Evolutionary conservation across 2,888 invertebrate species (phyloP).

Genomic region (Saturnia japonica): DNA sequence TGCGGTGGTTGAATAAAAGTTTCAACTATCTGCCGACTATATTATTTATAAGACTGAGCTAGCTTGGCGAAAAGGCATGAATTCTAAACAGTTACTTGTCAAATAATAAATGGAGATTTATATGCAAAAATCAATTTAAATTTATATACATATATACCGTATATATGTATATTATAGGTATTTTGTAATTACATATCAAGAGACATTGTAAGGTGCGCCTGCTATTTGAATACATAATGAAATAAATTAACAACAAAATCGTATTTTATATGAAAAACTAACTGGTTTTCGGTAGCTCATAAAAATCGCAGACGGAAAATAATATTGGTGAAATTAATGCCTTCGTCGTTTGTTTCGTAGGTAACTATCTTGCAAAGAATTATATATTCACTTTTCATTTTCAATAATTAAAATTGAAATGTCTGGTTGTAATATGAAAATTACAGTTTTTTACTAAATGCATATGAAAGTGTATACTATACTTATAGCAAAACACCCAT

Average conservation of each 20-base stretch:
- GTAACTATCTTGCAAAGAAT: too few relatives aligned
- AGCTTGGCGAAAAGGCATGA: too few relatives aligned
- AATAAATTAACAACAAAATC: not conserved
- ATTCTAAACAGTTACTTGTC: too few relatives aligned
- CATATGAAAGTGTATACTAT: too few relatives aligned
- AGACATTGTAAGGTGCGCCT: conserved; percentile 11
- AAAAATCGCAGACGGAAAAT: not conserved
- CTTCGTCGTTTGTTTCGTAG: not conserved
- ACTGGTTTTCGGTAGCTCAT: conserved; percentile 12
- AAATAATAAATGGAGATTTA: not conserved
- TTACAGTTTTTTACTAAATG: too few relatives aligned
- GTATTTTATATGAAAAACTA: not conserved
- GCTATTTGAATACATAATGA: conserved; percentile 12
- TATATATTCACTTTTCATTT: too few relatives aligned
- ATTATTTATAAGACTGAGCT: too few relatives aligned
- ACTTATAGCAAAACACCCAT: too few relatives aligned
- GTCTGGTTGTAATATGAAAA: too few relatives aligned
- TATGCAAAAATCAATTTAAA: not conserved
- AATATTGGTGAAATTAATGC: not conserved
- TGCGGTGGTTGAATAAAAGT: too few relatives aligned
- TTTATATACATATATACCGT: not conserved
- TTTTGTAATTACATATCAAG: conserved; percentile 6
- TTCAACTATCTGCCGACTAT: too few relatives aligned
- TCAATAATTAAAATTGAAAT: too few relatives aligned
- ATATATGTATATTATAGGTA: not conserved